A percentile compares a stretch with the other conserved stretches of the same genome.
Conservation (phyloP, 2,113 vertebrate genomes). For the Dipodomys spectabilis region DNA sequence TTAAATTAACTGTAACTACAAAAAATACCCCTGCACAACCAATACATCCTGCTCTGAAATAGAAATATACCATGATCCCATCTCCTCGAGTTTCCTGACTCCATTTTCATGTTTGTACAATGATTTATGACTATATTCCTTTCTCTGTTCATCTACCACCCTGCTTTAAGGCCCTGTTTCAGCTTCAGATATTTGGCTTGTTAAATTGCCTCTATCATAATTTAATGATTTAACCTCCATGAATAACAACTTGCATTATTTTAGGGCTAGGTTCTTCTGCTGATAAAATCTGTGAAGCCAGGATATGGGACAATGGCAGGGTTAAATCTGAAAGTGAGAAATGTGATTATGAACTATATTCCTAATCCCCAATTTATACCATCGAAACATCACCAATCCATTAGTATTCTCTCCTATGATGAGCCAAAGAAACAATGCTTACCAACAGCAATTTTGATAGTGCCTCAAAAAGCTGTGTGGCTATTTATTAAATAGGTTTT, state of each 20-base stretch:
- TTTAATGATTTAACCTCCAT: not conserved
- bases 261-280: not conserved
- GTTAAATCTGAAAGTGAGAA: not conserved
- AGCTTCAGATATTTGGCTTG: no score
- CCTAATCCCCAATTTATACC: not conserved
- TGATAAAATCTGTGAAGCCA: not conserved
- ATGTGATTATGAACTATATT: not conserved
- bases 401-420: not conserved
- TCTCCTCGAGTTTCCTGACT: no score
- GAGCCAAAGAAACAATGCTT: not conserved
- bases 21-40: not conserved
- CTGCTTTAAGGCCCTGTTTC: no score
- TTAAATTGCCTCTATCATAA: not conserved
- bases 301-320: not conserved
- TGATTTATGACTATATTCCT: no score
- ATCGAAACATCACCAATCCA: not conserved
- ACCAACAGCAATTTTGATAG: not conserved
- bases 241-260: not conserved
- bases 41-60: not conserved
- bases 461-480: not conserved
- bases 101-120: no score
- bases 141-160: no score
- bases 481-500: not conserved
- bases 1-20: not conserved
- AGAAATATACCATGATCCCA: not conserved